Base-by-base conservation (phyloP, 2,888 invertebrate genomes). In the Digitonthophagus gazella region DNA sequence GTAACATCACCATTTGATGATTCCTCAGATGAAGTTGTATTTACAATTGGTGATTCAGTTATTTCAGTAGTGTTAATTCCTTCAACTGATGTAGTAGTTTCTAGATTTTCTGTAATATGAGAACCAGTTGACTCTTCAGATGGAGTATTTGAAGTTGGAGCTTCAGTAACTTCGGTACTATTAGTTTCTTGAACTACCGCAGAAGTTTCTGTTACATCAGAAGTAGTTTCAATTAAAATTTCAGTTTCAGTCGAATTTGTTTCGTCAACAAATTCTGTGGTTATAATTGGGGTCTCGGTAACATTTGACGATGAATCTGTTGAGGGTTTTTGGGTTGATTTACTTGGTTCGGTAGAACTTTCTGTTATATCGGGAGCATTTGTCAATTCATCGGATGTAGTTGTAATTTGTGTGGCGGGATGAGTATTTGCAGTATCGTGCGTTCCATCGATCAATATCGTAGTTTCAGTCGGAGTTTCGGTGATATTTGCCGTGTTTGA, bases 151-250 rank as follows among this genome's bases (percentile, higher is more conserved):
- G n/a, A n/a, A n/a, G n/a, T n/a, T 44, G 28, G 28, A 44, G 11
- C 28, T 44, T 44, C 28, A 44, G 28, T 44, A 44, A 44, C n/a
- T n/a, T n/a, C n/a, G n/a, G n/a, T n/a, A n/a, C n/a, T n/a, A n/a
- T n/a, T n/a, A n/a, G n/a, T n/a, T n/a, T n/a, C n/a, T n/a, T n/a
- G n/a, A n/a, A n/a, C n/a, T n/a, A n/a, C n/a, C n/a, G n/a, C n/a
- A n/a, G n/a, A n/a, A n/a, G n/a, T n/a, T n/a, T n/a, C n/a, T n/a
- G n/a, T n/a, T n/a, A n/a, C 61, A 61, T 61, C 18, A 18, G 61
- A 20, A 19, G 61, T 61, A 15, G 18, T 61, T 61, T 58, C 58
- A 58, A 58, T 8, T 58, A 19, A 15, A 18, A 19, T 16, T 58
- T 58, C 15, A 11, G 58, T 16, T 11, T 18, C 18, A 58, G 3